Evolutionary conservation across 2,113 vertebrate species (phyloP).

Genomic region (Uria lomvia): DNA sequence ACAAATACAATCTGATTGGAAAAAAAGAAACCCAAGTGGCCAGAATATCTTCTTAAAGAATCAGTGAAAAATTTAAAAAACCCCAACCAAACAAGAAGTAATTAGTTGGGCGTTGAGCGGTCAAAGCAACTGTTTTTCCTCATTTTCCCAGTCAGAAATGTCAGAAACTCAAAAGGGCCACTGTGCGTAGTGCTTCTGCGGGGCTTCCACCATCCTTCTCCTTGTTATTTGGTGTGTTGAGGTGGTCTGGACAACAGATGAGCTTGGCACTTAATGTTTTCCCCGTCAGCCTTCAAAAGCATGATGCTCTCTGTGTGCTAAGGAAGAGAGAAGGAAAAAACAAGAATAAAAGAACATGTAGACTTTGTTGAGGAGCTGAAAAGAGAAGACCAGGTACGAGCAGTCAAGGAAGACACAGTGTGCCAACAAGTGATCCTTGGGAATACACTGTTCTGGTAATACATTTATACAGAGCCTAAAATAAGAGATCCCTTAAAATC

Average conservation of each 20-base stretch:
- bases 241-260: not conserved
- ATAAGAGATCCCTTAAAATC: not conserved
- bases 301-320: constrained; percentile 93
- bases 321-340: constrained; percentile 45
- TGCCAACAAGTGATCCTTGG: not conserved
- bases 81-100: not conserved
- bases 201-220: constrained; percentile 58
- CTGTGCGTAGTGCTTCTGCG: constrained; percentile 1
- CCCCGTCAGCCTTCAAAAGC: constrained; percentile 91
- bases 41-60: not conserved
- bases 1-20: constrained; percentile 1
- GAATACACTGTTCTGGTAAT: not conserved
- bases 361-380: not conserved
- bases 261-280: constrained; percentile 80
- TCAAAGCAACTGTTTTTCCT: not conserved
- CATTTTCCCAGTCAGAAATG: constrained; percentile 28
- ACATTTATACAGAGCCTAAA: not conserved
- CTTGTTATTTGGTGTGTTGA: not conserved
- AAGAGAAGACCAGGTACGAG: not conserved
- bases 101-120: not conserved
- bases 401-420: not conserved
- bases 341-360: not conserved
- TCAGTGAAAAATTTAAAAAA: not conserved
- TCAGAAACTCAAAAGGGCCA: constrained; percentile 53
- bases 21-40: not conserved